phyloP scores from a whole-genome alignment of 2,113 vertebrate species.

The Macrotis lagotis region DNA sequence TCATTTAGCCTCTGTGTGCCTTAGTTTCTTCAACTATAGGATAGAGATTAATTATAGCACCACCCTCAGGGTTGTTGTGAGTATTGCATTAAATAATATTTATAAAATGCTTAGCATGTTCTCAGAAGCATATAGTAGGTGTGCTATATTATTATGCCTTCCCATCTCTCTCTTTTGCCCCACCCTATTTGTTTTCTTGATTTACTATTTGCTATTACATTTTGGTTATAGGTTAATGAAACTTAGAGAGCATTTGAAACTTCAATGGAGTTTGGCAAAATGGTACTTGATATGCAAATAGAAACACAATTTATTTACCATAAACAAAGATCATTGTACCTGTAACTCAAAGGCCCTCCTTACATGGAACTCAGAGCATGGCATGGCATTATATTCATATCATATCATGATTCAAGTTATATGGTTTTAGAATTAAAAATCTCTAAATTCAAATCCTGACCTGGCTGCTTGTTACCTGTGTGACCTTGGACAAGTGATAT shows the following conservation, averaged over 20 bases:
- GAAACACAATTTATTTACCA: conserved; percentile 16
- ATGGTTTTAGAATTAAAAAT: background rate
- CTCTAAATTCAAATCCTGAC: background rate
- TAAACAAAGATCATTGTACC: background rate
- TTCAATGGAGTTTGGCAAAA: conserved; percentile 22
- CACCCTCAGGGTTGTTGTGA: background rate
- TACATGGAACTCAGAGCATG: background rate
- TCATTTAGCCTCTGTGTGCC: background rate
- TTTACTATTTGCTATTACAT: conserved; percentile 8
- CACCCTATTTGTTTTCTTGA: conserved; percentile 22
- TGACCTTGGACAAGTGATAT: background rate
- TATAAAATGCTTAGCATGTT: background rate
- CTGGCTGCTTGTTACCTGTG: background rate
- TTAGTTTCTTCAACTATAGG: background rate
- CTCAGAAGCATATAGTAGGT: background rate
- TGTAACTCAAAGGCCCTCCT: background rate
- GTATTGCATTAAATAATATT: background rate
- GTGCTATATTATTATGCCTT: background rate
- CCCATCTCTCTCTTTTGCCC: background rate
- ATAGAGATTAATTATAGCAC: background rate
- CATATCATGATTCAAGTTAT: background rate
- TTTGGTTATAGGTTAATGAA: conserved; percentile 43
- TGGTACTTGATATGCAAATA: background rate
- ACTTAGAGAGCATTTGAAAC: background rate
- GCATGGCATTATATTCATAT: background rate